Evolutionary conservation across 2,113 vertebrate genomes (phyloP).

Genomic region (Formicarius rufipectus): DNA sequence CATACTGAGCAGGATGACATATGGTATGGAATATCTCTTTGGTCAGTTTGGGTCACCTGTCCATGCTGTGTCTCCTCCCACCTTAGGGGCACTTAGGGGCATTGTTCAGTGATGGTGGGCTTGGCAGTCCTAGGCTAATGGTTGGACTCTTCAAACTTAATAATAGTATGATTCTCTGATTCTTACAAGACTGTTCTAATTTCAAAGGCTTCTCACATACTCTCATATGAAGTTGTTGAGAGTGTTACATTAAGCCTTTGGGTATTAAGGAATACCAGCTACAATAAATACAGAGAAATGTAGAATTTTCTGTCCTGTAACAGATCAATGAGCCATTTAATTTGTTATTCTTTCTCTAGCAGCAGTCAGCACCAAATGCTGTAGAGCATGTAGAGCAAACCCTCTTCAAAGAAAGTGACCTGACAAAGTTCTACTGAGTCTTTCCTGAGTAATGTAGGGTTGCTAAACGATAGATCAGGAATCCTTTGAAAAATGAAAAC

Average conservation of each 20-base stretch:
- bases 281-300: not conserved
- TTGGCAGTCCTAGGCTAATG: not conserved
- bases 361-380: not conserved
- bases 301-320: not conserved
- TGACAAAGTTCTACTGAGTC: not conserved
- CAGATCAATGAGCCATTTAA: conserved; percentile 15
- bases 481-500: not conserved
- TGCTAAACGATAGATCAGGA: not conserved
- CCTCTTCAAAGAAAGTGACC: not conserved
- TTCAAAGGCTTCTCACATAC: not conserved
- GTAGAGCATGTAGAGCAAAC: not conserved
- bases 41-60: not conserved
- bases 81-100: not conserved
- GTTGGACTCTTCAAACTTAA: not conserved
- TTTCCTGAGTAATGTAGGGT: not conserved
- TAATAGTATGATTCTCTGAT: not conserved
- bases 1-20: rapidly evolving
- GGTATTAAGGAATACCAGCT: not conserved
- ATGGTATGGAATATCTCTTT: not conserved
- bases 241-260: not conserved
- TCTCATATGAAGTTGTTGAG: not conserved
- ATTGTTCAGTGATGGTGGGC: not conserved
- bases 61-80: not conserved
- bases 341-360: conserved; percentile 15
- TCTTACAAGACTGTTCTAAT: not conserved